Evolutionary conservation across 2,888 invertebrate genomes (phyloP).

Genomic region (Itoplectis maculator): DNA sequence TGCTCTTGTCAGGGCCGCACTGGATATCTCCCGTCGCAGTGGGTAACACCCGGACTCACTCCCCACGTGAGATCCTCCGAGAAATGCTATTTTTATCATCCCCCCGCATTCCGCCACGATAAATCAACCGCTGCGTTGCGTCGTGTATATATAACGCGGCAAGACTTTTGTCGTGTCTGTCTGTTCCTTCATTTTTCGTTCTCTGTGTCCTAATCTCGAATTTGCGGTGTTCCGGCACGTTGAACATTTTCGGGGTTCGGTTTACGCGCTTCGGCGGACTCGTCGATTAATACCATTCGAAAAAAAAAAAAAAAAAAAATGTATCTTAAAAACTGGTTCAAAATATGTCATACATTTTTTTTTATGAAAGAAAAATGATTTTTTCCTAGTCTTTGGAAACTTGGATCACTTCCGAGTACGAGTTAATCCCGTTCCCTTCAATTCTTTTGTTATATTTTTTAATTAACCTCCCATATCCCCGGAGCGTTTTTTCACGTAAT

Average conservation of each 20-base stretch:
- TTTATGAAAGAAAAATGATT: too few relatives aligned
- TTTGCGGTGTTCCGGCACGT: slow-evolving; percentile 12
- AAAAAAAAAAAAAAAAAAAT: too few relatives aligned
- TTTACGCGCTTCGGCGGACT: background rate
- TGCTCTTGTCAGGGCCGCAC: slow-evolving; percentile 44
- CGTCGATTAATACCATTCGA: too few relatives aligned
- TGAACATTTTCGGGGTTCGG: background rate
- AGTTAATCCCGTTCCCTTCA: too few relatives aligned
- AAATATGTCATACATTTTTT: too few relatives aligned
- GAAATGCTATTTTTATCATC: slow-evolving; percentile 40
- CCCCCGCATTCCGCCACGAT: slow-evolving; percentile 15
- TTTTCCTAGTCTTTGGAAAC: too few relatives aligned
- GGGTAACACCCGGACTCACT: background rate
- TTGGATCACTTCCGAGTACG: too few relatives aligned
- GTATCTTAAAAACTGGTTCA: too few relatives aligned
- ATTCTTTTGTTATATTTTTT: too few relatives aligned
- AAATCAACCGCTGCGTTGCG: slow-evolving; percentile 28
- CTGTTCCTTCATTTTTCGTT: too few relatives aligned
- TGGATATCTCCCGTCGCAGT: slow-evolving; percentile 16
- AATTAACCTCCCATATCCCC: too few relatives aligned
- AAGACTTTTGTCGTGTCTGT: slow-evolving; percentile 34
- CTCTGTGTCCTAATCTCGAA: slow-evolving; percentile 26
- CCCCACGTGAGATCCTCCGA: slow-evolving; percentile 27
- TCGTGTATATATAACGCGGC: slow-evolving; percentile 9
- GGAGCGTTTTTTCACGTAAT: too few relatives aligned